A percentile compares a stretch with the other conserved stretches of the same genome.
phyloP scores from a whole-genome alignment of 2,888 invertebrate species.

The Deroplatys truncata region DNA sequence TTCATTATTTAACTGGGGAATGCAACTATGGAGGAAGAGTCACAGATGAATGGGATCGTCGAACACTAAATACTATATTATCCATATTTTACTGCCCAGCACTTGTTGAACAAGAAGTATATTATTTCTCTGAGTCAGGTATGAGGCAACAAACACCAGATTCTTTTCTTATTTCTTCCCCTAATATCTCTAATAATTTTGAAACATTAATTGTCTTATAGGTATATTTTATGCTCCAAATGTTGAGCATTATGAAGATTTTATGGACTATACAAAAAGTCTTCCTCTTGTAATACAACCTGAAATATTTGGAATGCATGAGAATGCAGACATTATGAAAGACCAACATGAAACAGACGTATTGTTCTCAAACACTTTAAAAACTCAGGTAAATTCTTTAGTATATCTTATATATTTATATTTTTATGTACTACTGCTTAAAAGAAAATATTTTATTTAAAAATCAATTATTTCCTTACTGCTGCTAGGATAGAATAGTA shows the following conservation, averaged over 20 bases:
- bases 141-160: slow-evolving; percentile 9
- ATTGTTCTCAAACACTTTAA: slow-evolving; percentile 65
- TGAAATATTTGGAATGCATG: slow-evolving; percentile 86
- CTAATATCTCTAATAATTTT: not conserved
- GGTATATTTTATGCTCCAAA: slow-evolving; percentile 69
- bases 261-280: slow-evolving; percentile 60
- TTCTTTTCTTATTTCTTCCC: not conserved
- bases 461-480: slow-evolving; percentile 27
- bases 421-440: no score
- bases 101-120: slow-evolving; percentile 59
- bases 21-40: slow-evolving; percentile 96
- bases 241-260: slow-evolving; percentile 67
- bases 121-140: slow-evolving; percentile 65
- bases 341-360: slow-evolving; percentile 82
- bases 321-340: slow-evolving; percentile 89
- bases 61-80: slow-evolving; percentile 78
- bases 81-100: slow-evolving; percentile 70
- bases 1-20: slow-evolving; percentile 88
- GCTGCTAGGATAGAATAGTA: slow-evolving; percentile 45
- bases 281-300: slow-evolving; percentile 77
- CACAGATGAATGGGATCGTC: slow-evolving; percentile 92
- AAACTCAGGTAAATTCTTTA: slow-evolving; percentile 63
- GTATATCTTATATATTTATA: not conserved
- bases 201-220: slow-evolving; percentile 35
- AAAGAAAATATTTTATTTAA: not conserved